Evolutionary conservation across 2,888 invertebrate genomes (phyloP), one percentile per base, ranked within the genome.

Genomic region (Drosophila diplacantha): DNA sequence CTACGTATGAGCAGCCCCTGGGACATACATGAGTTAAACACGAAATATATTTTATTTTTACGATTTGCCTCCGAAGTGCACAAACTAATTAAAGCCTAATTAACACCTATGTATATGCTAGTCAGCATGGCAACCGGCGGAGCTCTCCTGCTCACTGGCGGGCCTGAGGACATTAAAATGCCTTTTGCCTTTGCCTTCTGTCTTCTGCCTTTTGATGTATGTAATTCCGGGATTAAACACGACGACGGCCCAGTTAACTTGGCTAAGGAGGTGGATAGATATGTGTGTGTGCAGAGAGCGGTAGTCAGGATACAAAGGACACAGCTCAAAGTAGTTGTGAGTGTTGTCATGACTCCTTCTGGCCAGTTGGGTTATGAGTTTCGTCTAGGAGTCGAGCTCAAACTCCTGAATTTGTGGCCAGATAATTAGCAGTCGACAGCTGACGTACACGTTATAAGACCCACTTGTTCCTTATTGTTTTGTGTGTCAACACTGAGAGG

Each of bases 61-160:
- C 29, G 66, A 52, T 44, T 49, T 31, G 51, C 24, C 43, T 39
- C 44, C 35, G 22, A 72, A 72, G 73, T 72, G 72, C 65, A 72
- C 69, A 72, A 72, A 72, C 72, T 72, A 72, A 72, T 72, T 72
- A 72, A 72, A 69, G 46, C 50, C 49, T 71, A 63, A 71, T 71
- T 71, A 71, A 51, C 61, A 66, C 37, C 71, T 35, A 24, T 39
- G 50, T 22, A 20, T 24, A 24, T 32, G 18, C 9, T 31, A 11
- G 34, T 46, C 32, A 3, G 39, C 65, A 53, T 38, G 52, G 39
- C 44, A 63, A 53, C 43, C 29, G n/a, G n/a, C 14, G 20, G 20
- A 12, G 26, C 11, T 16, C 12, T 7, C 39, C 18, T 16, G 20
- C 51, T 58, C 44, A 34, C 34, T 34, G 49, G 32, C 7, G 24